A percentile compares a stretch with the other conserved stretches of the same genome.
These are phyloP conservation scores for Platichthys flesus DNA, from an alignment of 2,113 vertebrate genomes.

Conservation along the genomic window DNA sequence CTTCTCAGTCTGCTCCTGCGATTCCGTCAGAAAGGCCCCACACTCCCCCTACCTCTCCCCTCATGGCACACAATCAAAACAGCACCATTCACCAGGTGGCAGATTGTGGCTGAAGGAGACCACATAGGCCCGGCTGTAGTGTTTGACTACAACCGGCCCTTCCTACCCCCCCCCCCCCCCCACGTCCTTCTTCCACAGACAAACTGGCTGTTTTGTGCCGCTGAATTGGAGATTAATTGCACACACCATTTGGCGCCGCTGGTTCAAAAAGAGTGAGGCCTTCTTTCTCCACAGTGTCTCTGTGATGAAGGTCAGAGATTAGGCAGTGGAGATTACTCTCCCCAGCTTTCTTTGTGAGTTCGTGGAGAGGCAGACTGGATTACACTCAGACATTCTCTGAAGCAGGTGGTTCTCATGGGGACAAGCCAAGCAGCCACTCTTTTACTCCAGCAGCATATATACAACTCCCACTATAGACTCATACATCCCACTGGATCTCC, in stretches of 20 bases:
- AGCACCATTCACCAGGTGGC: conserved; percentile 61
- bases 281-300: conserved; percentile 44
- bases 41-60: conserved; percentile 29
- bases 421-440: conserved; percentile 31
- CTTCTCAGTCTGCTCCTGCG: background rate
- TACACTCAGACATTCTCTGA: conserved; percentile 72
- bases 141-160: conserved; percentile 32
- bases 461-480: conserved; percentile 1
- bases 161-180: conserved; percentile 40
- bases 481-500: background rate
- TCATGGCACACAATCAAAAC: conserved; percentile 69
- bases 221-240: conserved; percentile 82
- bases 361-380: conserved; percentile 66
- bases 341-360: conserved; percentile 63
- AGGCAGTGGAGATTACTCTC: conserved; percentile 71
- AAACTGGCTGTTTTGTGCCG: conserved; percentile 82
- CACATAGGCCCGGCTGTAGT: conserved; percentile 58
- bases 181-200: conserved; percentile 80
- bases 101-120: conserved; percentile 70
- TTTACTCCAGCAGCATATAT: conserved; percentile 10
- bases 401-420: conserved; percentile 70
- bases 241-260: conserved; percentile 74
- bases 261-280: conserved; percentile 67
- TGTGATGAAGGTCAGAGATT: conserved; percentile 79
- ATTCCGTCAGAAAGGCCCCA: conserved; percentile 20